A percentile compares a stretch with the other conserved stretches of the same genome.
phyloP scores from a whole-genome alignment of 2,888 invertebrate genomes.

The Bhutanitis thaidina region DNA sequence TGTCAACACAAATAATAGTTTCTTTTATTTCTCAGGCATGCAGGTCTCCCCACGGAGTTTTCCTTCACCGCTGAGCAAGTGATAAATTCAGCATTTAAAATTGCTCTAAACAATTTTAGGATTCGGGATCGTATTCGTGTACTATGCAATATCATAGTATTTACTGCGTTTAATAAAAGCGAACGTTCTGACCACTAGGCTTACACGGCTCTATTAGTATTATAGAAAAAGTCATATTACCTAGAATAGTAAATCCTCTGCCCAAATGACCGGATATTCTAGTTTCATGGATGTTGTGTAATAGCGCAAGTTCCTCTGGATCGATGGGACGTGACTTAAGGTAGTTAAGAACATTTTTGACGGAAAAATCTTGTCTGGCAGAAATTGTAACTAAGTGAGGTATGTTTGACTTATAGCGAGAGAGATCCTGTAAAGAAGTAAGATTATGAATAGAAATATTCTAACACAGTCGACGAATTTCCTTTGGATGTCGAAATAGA shows the following conservation, averaged over 20 bases:
- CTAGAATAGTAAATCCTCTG: slow-evolving; percentile 51
- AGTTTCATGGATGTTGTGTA: slow-evolving; percentile 51
- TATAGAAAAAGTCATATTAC: slow-evolving; percentile 31
- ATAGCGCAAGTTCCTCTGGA: slow-evolving; percentile 54
- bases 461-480: not conserved
- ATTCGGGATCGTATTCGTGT: too few species aligned
- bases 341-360: slow-evolving; percentile 40
- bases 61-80: too few species aligned
- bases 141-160: too few species aligned
- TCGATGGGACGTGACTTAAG: slow-evolving; percentile 53
- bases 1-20: too few species aligned
- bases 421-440: slow-evolving; percentile 35
- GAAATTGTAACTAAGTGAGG: slow-evolving; percentile 53
- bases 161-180: too few species aligned
- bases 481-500: too few species aligned
- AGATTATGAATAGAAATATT: not conserved
- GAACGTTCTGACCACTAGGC: too few species aligned
- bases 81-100: too few species aligned
- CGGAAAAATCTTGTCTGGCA: slow-evolving; percentile 44
- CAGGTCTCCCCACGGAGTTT: too few species aligned
- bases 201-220: too few species aligned
- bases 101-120: too few species aligned
- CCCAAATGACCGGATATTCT: slow-evolving; percentile 54
- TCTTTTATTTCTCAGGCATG: too few species aligned
- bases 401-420: slow-evolving; percentile 44